phyloP scores from a whole-genome alignment of 2,888 invertebrate species.

The Bimastos eiseni region DNA sequence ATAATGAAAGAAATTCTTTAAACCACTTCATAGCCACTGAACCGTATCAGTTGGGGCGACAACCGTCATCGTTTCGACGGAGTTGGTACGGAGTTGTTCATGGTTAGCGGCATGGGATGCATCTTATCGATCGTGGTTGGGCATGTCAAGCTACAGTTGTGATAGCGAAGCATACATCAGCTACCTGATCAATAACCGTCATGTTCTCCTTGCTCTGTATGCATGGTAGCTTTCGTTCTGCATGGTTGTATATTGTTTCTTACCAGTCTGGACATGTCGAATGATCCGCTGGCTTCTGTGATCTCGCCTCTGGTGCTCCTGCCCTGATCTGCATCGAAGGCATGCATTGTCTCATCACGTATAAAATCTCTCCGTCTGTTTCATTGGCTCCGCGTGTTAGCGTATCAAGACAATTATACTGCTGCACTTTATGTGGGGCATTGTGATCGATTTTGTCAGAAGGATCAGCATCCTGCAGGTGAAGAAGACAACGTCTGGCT shows the following conservation, averaged over 20 bases:
- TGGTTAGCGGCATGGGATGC: not conserved
- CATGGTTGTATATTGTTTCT: not conserved
- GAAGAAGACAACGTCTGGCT: too few species aligned
- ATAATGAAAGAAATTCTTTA: too few species aligned
- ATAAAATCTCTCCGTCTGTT: not conserved
- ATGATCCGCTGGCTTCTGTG: not conserved
- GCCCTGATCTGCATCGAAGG: too few species aligned
- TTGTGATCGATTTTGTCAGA: too few species aligned
- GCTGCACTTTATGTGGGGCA: too few species aligned
- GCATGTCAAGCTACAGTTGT: too few species aligned
- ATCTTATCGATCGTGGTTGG: not conserved
- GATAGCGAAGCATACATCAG: too few species aligned
- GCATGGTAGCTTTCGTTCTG: not conserved
- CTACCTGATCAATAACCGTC: not conserved
- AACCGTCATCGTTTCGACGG: too few species aligned
- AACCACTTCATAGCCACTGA: too few species aligned
- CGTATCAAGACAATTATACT: not conserved
- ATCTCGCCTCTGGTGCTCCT: not conserved
- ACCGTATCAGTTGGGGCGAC: too few species aligned
- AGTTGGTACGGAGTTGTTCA: too few species aligned
- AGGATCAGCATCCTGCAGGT: too few species aligned
- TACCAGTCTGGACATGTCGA: not conserved
- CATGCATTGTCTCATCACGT: not conserved
- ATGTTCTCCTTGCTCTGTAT: not conserved
- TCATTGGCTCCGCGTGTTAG: not conserved